A percentile compares a stretch with the other conserved stretches of the same genome.
These are phyloP conservation scores for Trichonephila clavata DNA, from an alignment of 1,140 invertebrate genomes.

Conservation along the genomic window DNA sequence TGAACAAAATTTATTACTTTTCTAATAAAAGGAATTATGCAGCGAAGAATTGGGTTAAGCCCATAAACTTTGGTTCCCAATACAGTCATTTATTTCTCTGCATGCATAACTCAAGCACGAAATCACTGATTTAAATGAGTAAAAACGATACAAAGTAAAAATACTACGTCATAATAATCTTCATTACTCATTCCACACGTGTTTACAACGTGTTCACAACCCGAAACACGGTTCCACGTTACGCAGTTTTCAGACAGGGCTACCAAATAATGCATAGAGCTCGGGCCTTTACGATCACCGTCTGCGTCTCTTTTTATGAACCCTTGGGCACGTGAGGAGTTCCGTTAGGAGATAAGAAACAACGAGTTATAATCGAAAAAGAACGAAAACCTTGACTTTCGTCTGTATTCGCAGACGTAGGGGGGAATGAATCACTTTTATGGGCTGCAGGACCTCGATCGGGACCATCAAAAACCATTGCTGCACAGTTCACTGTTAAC, in stretches of 20 bases:
- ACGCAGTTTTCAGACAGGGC: not conserved
- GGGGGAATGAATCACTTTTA: slow-evolving; percentile 3
- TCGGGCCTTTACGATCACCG: not conserved
- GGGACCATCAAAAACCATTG: not conserved
- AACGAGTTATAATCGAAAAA: not conserved
- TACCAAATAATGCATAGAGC: not conserved
- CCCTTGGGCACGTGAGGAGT: not conserved
- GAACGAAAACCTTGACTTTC: not conserved
- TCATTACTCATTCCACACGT: not conserved
- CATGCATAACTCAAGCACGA: no score
- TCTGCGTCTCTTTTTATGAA: not conserved
- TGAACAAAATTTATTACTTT: no score
- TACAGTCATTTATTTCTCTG: no score
- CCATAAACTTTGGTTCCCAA: no score
- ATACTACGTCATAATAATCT: not conserved
- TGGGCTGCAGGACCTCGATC: not conserved
- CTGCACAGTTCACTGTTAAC: no score
- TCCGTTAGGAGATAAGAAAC: not conserved
- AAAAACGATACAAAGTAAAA: no score
- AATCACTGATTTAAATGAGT: no score
- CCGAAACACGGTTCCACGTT: not conserved
- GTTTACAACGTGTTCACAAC: not conserved
- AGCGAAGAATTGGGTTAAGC: no score
- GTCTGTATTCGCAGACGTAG: not conserved
- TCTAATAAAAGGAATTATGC: no score